phyloP scores from a whole-genome alignment of 2,113 vertebrate species.

The Paedocypris sp. region DNA sequence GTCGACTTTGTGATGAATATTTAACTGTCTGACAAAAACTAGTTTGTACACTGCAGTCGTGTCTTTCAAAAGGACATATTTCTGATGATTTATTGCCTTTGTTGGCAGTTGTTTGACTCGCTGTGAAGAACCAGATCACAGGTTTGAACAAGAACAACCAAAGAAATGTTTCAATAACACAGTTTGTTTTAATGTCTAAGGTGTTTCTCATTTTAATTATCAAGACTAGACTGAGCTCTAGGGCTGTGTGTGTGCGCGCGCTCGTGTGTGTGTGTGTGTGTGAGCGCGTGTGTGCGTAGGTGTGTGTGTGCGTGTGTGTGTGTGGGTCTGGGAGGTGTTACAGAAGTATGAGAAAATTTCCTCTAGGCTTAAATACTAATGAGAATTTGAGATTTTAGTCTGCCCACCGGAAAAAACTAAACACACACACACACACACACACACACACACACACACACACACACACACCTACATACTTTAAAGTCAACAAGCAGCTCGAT shows the following conservation, averaged over 20 bases:
- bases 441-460: too few species aligned
- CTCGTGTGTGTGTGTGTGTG: neutral
- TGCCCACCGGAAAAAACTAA: neutral
- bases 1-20: too few species aligned
- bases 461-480: neutral
- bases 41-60: neutral
- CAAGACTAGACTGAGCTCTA: neutral
- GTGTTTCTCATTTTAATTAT: conserved; percentile 14
- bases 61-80: neutral
- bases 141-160: conserved; percentile 14
- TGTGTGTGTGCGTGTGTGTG: neutral
- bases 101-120: neutral
- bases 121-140: conserved; percentile 1
- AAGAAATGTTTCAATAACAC: neutral
- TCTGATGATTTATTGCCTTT: neutral
- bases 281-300: neutral
- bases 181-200: conserved; percentile 1
- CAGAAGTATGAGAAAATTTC: conserved; percentile 7
- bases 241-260: neutral
- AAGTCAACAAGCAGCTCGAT: neutral
- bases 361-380: conserved; percentile 6
- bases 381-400: neutral
- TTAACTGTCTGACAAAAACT: neutral
- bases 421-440: neutral
- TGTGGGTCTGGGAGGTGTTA: neutral